Evolutionary conservation across 2,888 invertebrate species (phyloP), one percentile per base, ranked within the genome.

Genomic region (Sphaerophoria taeniata): DNA sequence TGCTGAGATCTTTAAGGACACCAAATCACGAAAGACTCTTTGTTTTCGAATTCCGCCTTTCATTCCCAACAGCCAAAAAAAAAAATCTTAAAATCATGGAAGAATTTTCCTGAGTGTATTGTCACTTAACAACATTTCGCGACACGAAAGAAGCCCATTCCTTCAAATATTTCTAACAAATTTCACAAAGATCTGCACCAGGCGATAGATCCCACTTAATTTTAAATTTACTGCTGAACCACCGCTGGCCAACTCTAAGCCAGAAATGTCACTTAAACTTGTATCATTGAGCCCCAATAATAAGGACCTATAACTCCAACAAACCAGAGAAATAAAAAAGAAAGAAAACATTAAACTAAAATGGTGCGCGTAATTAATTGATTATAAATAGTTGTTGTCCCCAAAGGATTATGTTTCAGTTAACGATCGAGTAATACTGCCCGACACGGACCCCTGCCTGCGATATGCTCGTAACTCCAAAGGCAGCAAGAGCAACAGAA

Each of bases 331-430:
- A 56, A 14, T 24, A 14, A 47, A 36, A 45, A 71, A 51, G 45
- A 6, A 45, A 39, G 33, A 43, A 45, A n/a, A n/a, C n/a, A n/a
- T n/a, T 53, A 43, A 43, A 31, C 43, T 34, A 45, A 72, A 39
- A 31, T 47, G 58, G 47, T 63, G 69, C 87, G 88, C 89, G 89
- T 90, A 90, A 90, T 90, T 90, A 90, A 90, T 90, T 90, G 90
- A 90, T 90, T 90, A 72, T 85, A 90, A 90, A 90, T 90, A 89
- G 89, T 89, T 89, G 88, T 88, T 77, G 75, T 81, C 60, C 84
- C 74, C 72, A 74, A 84, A 72, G 88, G 89, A 90, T 90, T 90
- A 90, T 90, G 89, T 90, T 90, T 90, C 90, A 88, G 36, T 81
- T 85, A 85, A 85, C 81, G 85, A 85, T 76, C 72, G 58, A 67